Conservation (phyloP, 2,888 invertebrate genomes). For the Amblyjoppa fuscipennis region DNA sequence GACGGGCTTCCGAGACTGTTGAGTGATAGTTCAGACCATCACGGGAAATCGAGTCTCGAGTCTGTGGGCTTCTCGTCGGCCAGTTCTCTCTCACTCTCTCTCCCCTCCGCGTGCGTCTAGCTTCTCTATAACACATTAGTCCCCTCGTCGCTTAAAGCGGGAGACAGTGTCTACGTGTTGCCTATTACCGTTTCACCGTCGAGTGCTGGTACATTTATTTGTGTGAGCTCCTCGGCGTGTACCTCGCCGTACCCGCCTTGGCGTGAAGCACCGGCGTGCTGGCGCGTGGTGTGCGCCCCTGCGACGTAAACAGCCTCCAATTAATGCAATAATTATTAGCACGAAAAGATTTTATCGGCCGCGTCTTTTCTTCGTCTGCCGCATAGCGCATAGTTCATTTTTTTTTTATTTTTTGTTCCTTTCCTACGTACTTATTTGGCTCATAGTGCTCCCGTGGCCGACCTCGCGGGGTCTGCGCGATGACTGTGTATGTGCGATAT, state of each 20-base stretch:
- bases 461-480: constrained; percentile 3
- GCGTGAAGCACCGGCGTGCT: constrained; percentile 37
- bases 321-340: constrained; percentile 83
- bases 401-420: neutral
- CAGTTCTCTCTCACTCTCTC: neutral
- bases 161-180: constrained; percentile 38
- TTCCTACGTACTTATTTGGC: constrained; percentile 13
- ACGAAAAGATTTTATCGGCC: constrained; percentile 81
- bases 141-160: constrained; percentile 40
- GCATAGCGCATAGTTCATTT: constrained; percentile 11
- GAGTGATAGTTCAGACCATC: constrained; percentile 35
- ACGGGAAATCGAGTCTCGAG: constrained; percentile 52
- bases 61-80: constrained; percentile 37
- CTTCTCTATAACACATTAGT: constrained; percentile 59
- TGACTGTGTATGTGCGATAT: neutral
- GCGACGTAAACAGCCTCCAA: constrained; percentile 71
- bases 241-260: constrained; percentile 28
- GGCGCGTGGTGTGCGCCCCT: constrained; percentile 33
- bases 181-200: constrained; percentile 32
- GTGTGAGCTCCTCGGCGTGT: constrained; percentile 17
- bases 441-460: neutral
- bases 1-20: constrained; percentile 28
- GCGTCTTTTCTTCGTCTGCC: constrained; percentile 40
- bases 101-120: neutral
- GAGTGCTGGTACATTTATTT: constrained; percentile 12